Conservation (phyloP, 2,888 invertebrate genomes). For the Amphipyra berbera region DNA sequence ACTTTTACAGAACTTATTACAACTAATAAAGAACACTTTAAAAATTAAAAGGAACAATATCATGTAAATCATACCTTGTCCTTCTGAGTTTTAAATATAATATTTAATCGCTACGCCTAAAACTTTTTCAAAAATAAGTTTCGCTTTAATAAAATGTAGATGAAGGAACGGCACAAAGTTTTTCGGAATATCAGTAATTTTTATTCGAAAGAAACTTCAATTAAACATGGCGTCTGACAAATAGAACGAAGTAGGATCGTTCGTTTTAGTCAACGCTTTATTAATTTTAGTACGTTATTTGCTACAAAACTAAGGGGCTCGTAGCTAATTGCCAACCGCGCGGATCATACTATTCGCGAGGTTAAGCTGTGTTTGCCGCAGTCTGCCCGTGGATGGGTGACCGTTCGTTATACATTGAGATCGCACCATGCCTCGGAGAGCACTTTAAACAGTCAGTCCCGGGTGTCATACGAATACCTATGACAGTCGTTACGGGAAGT, state of each 20-base stretch:
- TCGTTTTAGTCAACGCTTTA: not conserved
- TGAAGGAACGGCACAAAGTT: conserved; percentile 68
- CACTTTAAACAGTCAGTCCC: no score
- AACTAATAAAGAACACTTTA: not conserved
- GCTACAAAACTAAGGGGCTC: no score
- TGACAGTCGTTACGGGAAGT: no score
- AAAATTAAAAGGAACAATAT: conserved; percentile 14
- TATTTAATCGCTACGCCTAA: conserved; percentile 69
- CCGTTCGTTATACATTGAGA: no score
- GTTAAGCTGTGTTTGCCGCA: no score
- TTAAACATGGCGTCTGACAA: conserved; percentile 31
- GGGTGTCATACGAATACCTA: no score
- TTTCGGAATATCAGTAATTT: conserved; percentile 45
- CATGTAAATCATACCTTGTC: conserved; percentile 30
- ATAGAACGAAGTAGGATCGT: conserved; percentile 17
- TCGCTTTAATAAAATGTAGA: conserved; percentile 80
- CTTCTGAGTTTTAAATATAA: conserved; percentile 68
- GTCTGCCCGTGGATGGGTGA: no score
- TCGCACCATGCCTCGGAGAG: no score
- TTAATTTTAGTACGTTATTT: not conserved
- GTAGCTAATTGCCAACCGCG: no score
- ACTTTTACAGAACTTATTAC: no score
- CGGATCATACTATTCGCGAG: no score
- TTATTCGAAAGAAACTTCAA: conserved; percentile 27
- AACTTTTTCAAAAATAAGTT: conserved; percentile 66